Base-by-base conservation (phyloP, 2,113 vertebrate genomes). In the Python bivittatus region DNA sequence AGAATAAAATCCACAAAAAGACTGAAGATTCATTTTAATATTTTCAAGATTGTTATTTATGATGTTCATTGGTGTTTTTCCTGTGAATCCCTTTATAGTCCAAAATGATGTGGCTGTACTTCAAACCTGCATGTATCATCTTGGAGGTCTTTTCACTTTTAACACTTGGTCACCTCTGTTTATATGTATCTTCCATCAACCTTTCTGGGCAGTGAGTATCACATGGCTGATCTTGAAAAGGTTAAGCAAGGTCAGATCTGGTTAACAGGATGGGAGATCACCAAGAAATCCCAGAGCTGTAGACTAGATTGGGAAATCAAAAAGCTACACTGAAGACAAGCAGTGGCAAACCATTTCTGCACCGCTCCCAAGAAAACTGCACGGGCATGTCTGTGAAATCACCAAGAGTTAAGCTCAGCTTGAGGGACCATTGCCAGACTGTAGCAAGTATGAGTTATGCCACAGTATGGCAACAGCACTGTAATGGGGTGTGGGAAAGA, bases 1-100 rank as follows among this genome's bases (percentile, higher is more conserved):
- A 96, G 90, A 93, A 86, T 64, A 56, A 68, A 90, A 86, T n/a
- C 23, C 13, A 11, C 22, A 60, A 83, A 23, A 84, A 92, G 27
- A 60, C 68, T 60, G 3, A 95, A 95, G 0, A 38, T 0, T 2
- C 89, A 84, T 94, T 94, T 89, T 38, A 88, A 33, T 44, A 12
- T 48, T 53, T 53, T 84, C n/a, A 42, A 23, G 27, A 2, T 89
- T 2, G 25, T 13, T 42, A 4, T 11, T 88, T 58, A 22, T 58
- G 38, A 88, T 8, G 29, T 3, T 44, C 20, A 54, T 33, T 17
- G 13, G 6, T 42, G 6, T 27, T 33, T 61, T 56, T 17, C 25
- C 33, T 87, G 1, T 27, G n/a, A 68, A 60, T 56, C 25, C 2
- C 15, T 38, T 4, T 53, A 33, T 29, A n/a, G 20, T 72, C 20